Conservation (phyloP, 2,113 vertebrate species). For the Nettapus auritus region DNA sequence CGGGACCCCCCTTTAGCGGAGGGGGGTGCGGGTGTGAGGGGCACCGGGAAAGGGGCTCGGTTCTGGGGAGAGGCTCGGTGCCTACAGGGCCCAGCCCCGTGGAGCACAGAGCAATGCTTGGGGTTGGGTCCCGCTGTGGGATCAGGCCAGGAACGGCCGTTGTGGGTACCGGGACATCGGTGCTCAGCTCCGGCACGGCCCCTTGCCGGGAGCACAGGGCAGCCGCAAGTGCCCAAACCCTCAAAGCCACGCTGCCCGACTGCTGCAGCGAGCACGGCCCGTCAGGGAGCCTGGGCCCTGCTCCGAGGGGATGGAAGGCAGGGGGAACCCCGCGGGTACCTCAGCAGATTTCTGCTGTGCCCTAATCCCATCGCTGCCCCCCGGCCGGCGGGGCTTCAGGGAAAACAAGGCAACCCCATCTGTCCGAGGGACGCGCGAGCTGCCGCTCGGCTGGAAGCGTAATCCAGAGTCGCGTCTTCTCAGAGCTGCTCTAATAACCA, state of each 20-base stretch:
- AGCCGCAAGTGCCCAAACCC: neutral
- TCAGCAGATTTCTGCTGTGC: neutral
- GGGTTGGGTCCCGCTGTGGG: neutral
- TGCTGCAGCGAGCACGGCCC: neutral
- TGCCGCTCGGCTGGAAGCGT: neutral
- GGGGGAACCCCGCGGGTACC: neutral
- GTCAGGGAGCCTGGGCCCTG: accelerated
- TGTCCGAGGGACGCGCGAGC: neutral
- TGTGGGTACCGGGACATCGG: neutral
- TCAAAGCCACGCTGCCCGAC: accelerated
- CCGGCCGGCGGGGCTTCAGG: neutral
- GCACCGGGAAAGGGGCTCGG: too few species aligned
- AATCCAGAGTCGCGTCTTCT: neutral
- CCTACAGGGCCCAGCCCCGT: neutral
- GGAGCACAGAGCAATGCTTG: neutral
- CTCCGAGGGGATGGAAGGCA: neutral
- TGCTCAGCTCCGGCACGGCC: accelerated
- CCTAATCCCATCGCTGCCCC: neutral
- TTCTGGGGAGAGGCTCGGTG: neutral
- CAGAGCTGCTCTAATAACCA: neutral
- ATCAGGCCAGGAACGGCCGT: neutral
- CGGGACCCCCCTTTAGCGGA: too few species aligned
- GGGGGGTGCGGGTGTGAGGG: accelerated
- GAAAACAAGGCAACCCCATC: neutral
- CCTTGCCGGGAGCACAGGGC: neutral